These are phyloP conservation scores for Panthera tigris DNA, from an alignment of 2,113 vertebrate genomes.

Conservation along the genomic window DNA sequence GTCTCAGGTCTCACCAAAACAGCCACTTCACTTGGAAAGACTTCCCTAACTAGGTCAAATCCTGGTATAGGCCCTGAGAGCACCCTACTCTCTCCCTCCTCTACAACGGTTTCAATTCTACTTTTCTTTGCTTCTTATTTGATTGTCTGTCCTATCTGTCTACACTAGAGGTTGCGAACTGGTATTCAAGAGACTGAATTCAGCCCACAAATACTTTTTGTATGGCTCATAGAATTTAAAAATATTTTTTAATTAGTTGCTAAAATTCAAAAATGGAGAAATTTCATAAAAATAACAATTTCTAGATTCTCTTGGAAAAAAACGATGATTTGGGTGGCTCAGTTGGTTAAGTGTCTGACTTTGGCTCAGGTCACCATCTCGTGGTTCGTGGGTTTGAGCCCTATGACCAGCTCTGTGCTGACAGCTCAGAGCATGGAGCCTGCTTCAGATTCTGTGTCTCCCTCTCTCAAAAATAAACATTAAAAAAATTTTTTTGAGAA, in stretches of 20 bases:
- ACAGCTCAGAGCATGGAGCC: no score
- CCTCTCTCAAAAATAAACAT: no score
- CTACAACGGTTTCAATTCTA: background rate
- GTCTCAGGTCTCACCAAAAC: background rate
- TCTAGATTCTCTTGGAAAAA: background rate
- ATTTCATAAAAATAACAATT: constrained; percentile 1
- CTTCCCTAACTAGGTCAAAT: background rate
- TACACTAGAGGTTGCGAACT: background rate
- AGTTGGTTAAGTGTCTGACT: no score
- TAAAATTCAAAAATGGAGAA: constrained; percentile 2
- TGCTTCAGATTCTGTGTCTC: no score
- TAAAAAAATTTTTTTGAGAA: no score
- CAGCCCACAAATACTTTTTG: background rate
- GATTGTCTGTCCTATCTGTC: background rate
- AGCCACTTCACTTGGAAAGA: constrained; percentile 16
- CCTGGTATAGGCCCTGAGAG: background rate
- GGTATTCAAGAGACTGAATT: background rate
- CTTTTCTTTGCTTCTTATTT: background rate
- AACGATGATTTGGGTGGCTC: background rate
- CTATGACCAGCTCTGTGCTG: no score
- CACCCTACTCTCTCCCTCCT: background rate
- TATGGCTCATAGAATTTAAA: background rate
- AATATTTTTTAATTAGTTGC: background rate
- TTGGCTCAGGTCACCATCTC: no score
- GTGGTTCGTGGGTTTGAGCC: no score